Evolutionary conservation across 1,140 invertebrate species (phyloP).

Genomic region (Calliphora vicina): DNA sequence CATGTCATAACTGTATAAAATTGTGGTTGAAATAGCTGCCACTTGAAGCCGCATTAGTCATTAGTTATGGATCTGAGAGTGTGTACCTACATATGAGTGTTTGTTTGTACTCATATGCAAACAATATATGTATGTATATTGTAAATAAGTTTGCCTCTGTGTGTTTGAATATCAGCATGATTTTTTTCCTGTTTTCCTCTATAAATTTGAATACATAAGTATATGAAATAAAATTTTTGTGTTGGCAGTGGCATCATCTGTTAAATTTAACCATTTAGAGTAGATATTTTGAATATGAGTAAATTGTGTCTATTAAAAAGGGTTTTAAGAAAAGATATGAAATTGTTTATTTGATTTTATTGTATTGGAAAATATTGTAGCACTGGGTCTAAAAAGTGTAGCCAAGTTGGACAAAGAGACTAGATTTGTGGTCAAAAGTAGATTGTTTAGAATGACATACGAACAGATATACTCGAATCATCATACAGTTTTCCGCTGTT

Average conservation of each 20-base stretch:
- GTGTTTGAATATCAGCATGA: neutral
- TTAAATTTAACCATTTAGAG: neutral
- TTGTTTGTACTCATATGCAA: neutral
- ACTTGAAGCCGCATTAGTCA: slow-evolving; percentile 9
- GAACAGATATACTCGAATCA: too few relatives aligned
- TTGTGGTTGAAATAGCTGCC: slow-evolving; percentile 1
- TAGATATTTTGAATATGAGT: neutral
- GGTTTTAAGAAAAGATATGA: neutral
- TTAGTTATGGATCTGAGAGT: neutral
- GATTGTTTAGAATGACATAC: too few relatives aligned
- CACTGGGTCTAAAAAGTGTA: too few relatives aligned
- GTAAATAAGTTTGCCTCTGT: neutral
- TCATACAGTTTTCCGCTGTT: too few relatives aligned
- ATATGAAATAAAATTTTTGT: neutral
- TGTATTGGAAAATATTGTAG: neutral
- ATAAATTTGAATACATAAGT: too few relatives aligned
- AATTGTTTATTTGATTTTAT: too few relatives aligned
- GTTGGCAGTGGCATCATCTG: neutral
- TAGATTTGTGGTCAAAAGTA: too few relatives aligned
- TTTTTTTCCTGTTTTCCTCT: neutral
- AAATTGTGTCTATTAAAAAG: neutral
- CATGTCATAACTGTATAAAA: slow-evolving; percentile 8
- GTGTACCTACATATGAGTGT: neutral
- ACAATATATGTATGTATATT: neutral
- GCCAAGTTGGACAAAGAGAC: too few relatives aligned